These are phyloP conservation scores for Ctenochaetus hawaiiensis DNA, from an alignment of 2,797 vertebrate species.

Conservation along the genomic window DNA sequence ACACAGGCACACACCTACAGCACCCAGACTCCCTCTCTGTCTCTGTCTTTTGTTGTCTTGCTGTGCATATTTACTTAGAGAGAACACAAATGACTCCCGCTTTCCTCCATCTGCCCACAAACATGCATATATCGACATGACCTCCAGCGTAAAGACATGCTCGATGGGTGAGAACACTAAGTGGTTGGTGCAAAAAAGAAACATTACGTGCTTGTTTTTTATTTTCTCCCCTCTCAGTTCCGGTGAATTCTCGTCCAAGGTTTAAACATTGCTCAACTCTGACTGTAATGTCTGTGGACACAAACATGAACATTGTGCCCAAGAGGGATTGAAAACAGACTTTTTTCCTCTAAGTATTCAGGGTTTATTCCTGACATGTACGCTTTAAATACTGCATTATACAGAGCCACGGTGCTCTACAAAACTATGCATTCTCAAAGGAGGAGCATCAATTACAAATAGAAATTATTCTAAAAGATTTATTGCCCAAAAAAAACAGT, in stretches of 20 bases:
- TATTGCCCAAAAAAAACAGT: slow-evolving; percentile 3
- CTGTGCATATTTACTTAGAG: slow-evolving; percentile 28
- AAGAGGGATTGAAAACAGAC: slow-evolving; percentile 50
- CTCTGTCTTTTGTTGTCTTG: slow-evolving; percentile 5
- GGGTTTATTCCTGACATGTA: slow-evolving; percentile 25
- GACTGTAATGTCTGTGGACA: slow-evolving; percentile 48
- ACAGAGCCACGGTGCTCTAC: background rate
- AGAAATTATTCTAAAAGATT: slow-evolving; percentile 7
- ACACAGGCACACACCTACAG: slow-evolving; percentile 38
- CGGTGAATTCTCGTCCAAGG: slow-evolving; percentile 48
- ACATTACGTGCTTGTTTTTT: slow-evolving; percentile 63
- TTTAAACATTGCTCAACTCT: slow-evolving; percentile 58
- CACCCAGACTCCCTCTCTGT: slow-evolving; percentile 16
- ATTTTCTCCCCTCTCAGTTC: slow-evolving; percentile 33
- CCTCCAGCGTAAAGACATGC: slow-evolving; percentile 45
- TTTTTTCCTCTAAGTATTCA: slow-evolving; percentile 27
- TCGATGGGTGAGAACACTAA: slow-evolving; percentile 34
- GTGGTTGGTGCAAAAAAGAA: slow-evolving; percentile 40
- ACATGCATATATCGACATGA: slow-evolving; percentile 34
- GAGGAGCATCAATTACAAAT: background rate
- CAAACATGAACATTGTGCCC: slow-evolving; percentile 45
- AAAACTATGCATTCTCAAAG: slow-evolving; percentile 8
- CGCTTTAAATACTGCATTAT: slow-evolving; percentile 3
- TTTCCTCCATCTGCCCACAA: slow-evolving; percentile 20
- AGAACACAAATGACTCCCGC: slow-evolving; percentile 35